A percentile compares a stretch with the other conserved stretches of the same genome.
Conservation (phyloP, 2,888 invertebrate species). For the Ochlodes sylvanus region DNA sequence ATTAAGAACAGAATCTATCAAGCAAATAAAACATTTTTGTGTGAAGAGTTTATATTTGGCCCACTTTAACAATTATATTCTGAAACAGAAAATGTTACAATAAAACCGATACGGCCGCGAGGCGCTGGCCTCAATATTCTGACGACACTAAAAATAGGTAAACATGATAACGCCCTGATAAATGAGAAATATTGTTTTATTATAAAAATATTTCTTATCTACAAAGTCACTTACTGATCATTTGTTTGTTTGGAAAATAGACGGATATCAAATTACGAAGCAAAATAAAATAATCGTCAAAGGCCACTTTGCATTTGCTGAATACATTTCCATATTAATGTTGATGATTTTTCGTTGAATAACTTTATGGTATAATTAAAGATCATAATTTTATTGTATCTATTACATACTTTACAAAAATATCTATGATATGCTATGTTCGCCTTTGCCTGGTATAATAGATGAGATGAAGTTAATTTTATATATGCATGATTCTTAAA, state of each 20-base stretch:
- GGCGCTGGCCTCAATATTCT: slow-evolving; percentile 2
- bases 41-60: slow-evolving; percentile 83
- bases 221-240: slow-evolving; percentile 30
- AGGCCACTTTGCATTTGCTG: slow-evolving; percentile 21
- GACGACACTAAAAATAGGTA: background rate
- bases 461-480: slow-evolving; percentile 34
- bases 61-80: slow-evolving; percentile 70
- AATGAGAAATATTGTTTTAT: slow-evolving; percentile 21
- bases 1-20: too few relatives aligned
- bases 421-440: slow-evolving; percentile 53
- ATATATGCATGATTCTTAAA: slow-evolving; percentile 24
- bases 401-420: slow-evolving; percentile 49
- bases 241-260: slow-evolving; percentile 15
- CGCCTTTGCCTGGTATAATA: slow-evolving; percentile 41
- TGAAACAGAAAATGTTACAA: slow-evolving; percentile 38
- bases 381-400: slow-evolving; percentile 50
- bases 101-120: slow-evolving; percentile 7
- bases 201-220: slow-evolving; percentile 31
- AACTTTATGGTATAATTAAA: slow-evolving; percentile 41
- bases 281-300: slow-evolving; percentile 8
- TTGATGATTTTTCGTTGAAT: slow-evolving; percentile 25
- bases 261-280: slow-evolving; percentile 12
- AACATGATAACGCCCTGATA: slow-evolving; percentile 17
- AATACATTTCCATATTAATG: slow-evolving; percentile 27
- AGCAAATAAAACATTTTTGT: slow-evolving; percentile 49